Evolutionary conservation across 2,113 vertebrate genomes (phyloP), one percentile per base, ranked within the genome.

Genomic region (Onychostruthus taczanowskii): DNA sequence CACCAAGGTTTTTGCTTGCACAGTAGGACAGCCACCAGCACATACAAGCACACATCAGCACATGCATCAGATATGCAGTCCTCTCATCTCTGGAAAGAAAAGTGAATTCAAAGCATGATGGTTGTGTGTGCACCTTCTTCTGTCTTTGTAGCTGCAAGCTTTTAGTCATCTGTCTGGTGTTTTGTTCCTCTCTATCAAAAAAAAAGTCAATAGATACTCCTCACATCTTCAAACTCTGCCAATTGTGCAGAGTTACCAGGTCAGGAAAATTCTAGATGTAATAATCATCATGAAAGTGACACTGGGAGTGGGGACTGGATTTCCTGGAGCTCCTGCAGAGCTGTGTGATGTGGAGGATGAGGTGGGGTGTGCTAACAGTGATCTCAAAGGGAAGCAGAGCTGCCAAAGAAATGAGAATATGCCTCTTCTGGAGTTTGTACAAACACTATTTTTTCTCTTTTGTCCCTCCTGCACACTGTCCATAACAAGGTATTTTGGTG

Each of bases 221-320:
- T 52, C 20, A 58, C 1, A 15, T 49, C 28, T 76, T 67, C 22
- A 30, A 21, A 44, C 13, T 47, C 41, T 31, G 43, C 10, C 50
- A 30, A 30, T 18, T 41, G 14, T 63, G 28, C 6, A 14, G 35
- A 31, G 11, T 68, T 81, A 46, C 2, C 15, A 13, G 21, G 7
- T 44, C 55, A 61, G 31, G 28, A 61, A 46, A 84, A 53, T 68
- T 75, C 30, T 15, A 22, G 7, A 13, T 39, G 49, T 87, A 61
- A 66, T 50, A 46, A 49, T 76, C 21, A 21, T 35, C 2, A 20
- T 31, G 8, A 76, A 62, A 87, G 72, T 55, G 8, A 37, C 2
- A 1, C 0, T 67, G 10, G 37, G 9, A 0, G 1, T 4, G 0
- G 10, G 6, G 3, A 4, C 2, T 16, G 6, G 5, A 41, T 46